Percentiles rank a stretch among this genome's conserved stretches.
Conservation (phyloP, 2,888 invertebrate genomes). For the Sphaerophoria taeniata region DNA sequence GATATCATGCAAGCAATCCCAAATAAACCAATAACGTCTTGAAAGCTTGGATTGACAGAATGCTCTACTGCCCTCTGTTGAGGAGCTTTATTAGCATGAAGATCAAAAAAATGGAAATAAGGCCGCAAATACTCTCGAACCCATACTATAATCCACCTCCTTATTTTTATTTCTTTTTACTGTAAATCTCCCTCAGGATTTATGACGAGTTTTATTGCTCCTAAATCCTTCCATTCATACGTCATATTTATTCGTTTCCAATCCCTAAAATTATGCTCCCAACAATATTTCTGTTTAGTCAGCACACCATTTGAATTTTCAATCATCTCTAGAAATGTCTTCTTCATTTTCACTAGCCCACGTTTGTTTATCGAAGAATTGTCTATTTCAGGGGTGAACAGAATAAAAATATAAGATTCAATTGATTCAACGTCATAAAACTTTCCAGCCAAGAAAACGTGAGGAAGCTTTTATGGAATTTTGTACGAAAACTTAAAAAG, state of each 20-base stretch:
- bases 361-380: conserved; percentile 12
- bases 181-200: not conserved
- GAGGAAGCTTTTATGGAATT: conserved; percentile 8
- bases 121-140: too few relatives aligned
- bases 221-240: conserved; percentile 27
- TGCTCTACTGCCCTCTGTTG: too few relatives aligned
- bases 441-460: conserved; percentile 18
- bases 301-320: conserved; percentile 38
- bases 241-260: not conserved
- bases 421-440: conserved; percentile 4
- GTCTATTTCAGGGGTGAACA: not conserved
- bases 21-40: too few relatives aligned
- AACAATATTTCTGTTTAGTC: conserved; percentile 17
- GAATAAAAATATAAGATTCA: conserved; percentile 14
- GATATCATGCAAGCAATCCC: too few relatives aligned
- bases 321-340: conserved; percentile 19
- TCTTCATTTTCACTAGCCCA: not conserved
- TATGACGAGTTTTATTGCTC: conserved; percentile 16
- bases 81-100: too few relatives aligned
- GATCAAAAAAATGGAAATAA: too few relatives aligned
- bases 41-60: too few relatives aligned
- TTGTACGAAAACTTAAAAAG: not conserved
- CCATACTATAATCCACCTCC: not conserved
- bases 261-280: not conserved
- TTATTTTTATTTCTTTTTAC: not conserved